Evolutionary conservation across 2,888 invertebrate species (phyloP).

Genomic region (Athrips mouffetella): DNA sequence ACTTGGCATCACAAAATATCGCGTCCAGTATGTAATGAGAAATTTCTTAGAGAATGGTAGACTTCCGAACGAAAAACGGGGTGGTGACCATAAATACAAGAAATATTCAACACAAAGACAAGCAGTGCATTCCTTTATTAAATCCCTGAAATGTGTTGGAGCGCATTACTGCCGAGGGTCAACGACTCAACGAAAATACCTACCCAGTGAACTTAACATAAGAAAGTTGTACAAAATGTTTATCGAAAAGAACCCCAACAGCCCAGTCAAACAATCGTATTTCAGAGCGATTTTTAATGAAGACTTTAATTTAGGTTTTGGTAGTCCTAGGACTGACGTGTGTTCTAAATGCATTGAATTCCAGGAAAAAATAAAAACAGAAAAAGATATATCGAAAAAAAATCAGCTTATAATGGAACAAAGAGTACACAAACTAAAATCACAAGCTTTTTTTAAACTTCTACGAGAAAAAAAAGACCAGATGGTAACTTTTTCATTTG

Average conservation of each 20-base stretch:
- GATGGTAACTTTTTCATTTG: conserved; percentile 9
- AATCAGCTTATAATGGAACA: conserved; percentile 5
- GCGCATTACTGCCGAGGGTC: conserved; percentile 17
- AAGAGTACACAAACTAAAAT: conserved; percentile 17
- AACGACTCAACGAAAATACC: conserved; percentile 13
- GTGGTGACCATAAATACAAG: conserved; percentile 17
- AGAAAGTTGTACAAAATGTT: conserved; percentile 15
- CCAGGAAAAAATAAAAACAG: conserved; percentile 12
- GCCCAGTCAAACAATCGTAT: conserved; percentile 14
- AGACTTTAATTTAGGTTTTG: conserved; percentile 18
- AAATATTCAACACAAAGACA: conserved; percentile 10
- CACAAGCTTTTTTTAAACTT: conserved; percentile 15
- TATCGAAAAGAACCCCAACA: conserved; percentile 5
- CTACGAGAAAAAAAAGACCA: conserved; percentile 7
- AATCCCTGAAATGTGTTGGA: conserved; percentile 17
- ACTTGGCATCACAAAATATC: not conserved
- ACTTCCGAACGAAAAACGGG: conserved; percentile 15
- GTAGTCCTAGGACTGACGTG: conserved; percentile 17
- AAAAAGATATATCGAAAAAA: conserved; percentile 1
- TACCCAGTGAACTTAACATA: conserved; percentile 16
- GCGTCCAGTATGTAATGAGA: conserved; percentile 20
- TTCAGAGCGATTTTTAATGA: conserved; percentile 17
- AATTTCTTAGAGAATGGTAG: conserved; percentile 18
- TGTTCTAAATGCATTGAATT: conserved; percentile 18
- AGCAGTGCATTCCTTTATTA: conserved; percentile 18